Percentiles rank a stretch among this genome's conserved stretches.
These are phyloP conservation scores for Lamprologus speciosus DNA, from an alignment of 2,113 vertebrate species.

Conservation along the genomic window DNA sequence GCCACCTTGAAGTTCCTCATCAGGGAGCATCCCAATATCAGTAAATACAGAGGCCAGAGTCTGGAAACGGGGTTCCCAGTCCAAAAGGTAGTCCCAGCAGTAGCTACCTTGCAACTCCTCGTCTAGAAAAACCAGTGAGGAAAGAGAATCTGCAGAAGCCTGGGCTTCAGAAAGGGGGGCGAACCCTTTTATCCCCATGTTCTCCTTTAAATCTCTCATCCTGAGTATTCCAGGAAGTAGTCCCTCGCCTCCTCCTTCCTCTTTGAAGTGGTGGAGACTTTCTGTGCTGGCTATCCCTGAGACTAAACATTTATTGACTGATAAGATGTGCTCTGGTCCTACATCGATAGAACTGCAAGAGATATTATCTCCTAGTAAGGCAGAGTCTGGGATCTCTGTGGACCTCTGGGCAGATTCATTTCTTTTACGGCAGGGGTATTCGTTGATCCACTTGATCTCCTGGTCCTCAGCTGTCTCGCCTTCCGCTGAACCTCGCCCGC, in stretches of 20 bases:
- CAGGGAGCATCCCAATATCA: constrained; percentile 82
- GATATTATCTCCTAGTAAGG: constrained; percentile 71
- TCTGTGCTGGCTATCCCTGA: constrained; percentile 59
- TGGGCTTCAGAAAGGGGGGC: constrained; percentile 46
- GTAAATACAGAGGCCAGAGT: constrained; percentile 81
- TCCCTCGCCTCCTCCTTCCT: constrained; percentile 61
- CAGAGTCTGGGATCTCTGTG: constrained; percentile 67
- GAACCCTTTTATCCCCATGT: constrained; percentile 54
- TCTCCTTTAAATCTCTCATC: constrained; percentile 51
- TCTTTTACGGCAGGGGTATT: constrained; percentile 67
- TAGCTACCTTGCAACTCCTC: constrained; percentile 57
- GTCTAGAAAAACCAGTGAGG: constrained; percentile 51
- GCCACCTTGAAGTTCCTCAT: constrained; percentile 68
- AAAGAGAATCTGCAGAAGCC: constrained; percentile 48
- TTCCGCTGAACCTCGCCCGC: constrained; percentile 79
- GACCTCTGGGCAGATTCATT: constrained; percentile 17
- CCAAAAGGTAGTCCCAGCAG: constrained; percentile 75
- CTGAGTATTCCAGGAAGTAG: constrained; percentile 49
- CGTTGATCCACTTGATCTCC: constrained; percentile 85
- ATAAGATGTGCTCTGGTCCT: constrained; percentile 9
- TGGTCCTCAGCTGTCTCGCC: constrained; percentile 85
- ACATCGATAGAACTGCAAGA: constrained; percentile 74
- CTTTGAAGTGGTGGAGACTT: constrained; percentile 60
- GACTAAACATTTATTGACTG: constrained; percentile 24
- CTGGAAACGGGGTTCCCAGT: constrained; percentile 83